Base-by-base conservation (phyloP, 1,140 invertebrate genomes). In the Drosophila subobscura region DNA sequence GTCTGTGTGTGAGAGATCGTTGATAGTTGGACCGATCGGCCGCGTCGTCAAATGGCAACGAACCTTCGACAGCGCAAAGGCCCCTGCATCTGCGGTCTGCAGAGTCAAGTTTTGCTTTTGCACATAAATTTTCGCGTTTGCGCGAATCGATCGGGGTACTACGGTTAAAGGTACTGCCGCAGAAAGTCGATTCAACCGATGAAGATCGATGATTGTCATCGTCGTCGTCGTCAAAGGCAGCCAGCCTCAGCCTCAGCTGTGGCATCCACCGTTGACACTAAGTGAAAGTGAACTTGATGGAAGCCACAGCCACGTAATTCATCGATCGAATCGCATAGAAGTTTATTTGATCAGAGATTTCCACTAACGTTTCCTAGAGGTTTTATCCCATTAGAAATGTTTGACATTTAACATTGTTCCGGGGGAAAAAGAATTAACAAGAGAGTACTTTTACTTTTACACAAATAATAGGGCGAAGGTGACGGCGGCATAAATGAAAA, bases 171-270 rank as follows among this genome's bases (percentile, higher is more conserved):
- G 25, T 42, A 42, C 23, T 37, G 25, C 57, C 7, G 8, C n/a
- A 55, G 49, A 58, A 45, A 40, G 33, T 12, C 46, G 46, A 37
- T 74, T 61, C 45, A 10, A 37, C 54, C 73, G 79, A 90, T 90
- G 83, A 90, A 84, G 88, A 90, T 90, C 88, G 79, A 90, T 90
- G 88, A 90, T 90, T 90, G 84, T 90, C 88, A 79, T 84, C 83
- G 72, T 74, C 77, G 12, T 37, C 33, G 33, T 27, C 25, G 25
- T 37, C 33, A 12, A 8, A 4, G 33, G 33, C 33, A 37, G 33
- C 8, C 8, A 67, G 49, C 55, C 54, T 53, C 60, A 67, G 68
- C 70, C 54, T 59, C 47, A 25, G 42, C 41, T 53, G 50, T 52
- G 23, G 63, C 61, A 47, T 52, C 64, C 60, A 56, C 50, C 67